Evolutionary conservation across 2,113 vertebrate genomes (phyloP).

Genomic region (Xerus inauris): DNA sequence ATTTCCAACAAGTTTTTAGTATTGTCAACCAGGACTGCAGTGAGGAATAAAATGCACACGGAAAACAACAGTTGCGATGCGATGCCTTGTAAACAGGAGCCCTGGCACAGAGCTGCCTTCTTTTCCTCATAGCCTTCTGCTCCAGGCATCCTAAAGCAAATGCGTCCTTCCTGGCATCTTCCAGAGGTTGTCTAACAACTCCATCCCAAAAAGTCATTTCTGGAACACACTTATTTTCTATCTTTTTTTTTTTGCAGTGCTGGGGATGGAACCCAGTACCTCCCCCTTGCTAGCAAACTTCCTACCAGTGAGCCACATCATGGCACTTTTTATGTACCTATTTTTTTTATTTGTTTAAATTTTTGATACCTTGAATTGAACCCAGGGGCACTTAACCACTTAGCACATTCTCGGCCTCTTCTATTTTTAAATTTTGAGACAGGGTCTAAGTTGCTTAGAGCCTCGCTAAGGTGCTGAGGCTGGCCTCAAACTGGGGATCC

Average conservation of each 20-base stretch:
- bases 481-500: not conserved
- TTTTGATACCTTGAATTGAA: not conserved
- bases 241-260: not conserved
- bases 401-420: not conserved
- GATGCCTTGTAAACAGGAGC: not conserved
- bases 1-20: not conserved
- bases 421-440: not conserved
- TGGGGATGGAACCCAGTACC: not conserved
- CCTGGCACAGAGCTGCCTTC: not conserved
- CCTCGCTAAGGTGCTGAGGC: not conserved
- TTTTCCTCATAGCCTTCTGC: not conserved
- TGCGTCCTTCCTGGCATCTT: not conserved
- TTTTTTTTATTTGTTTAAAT: too few species aligned
- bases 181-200: not conserved
- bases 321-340: not conserved
- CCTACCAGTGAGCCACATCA: not conserved
- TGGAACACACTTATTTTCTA: not conserved
- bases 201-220: not conserved
- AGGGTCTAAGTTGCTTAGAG: not conserved
- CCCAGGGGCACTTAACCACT: not conserved
- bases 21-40: not conserved
- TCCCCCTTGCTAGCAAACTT: not conserved
- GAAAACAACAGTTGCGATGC: not conserved
- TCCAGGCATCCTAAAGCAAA: not conserved
- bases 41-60: not conserved